phyloP scores from a whole-genome alignment of 2,113 vertebrate species.

The Pao palembangensis region DNA sequence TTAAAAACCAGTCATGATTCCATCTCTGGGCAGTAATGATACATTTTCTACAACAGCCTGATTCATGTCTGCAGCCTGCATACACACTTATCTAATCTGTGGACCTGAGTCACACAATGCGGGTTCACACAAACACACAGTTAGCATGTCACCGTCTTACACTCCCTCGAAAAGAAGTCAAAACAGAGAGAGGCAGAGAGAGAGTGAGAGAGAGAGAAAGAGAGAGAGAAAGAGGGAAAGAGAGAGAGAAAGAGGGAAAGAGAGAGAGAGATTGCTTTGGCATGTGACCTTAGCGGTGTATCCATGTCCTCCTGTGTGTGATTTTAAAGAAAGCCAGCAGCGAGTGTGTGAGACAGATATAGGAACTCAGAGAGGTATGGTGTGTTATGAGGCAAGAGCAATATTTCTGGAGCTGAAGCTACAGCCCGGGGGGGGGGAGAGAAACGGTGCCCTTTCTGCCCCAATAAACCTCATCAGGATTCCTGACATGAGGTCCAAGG shows the following conservation, averaged over 20 bases:
- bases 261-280: background rate
- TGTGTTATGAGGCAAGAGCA: constrained; percentile 49
- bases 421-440: constrained; percentile 59
- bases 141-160: constrained; percentile 42
- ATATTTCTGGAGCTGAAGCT: constrained; percentile 59
- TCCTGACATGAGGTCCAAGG: constrained; percentile 64
- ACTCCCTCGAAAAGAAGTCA: constrained; percentile 26
- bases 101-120: constrained; percentile 59
- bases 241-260: too few species aligned
- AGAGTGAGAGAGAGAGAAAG: too few species aligned
- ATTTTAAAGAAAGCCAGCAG: constrained; percentile 17
- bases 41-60: constrained; percentile 37
- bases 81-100: constrained; percentile 59
- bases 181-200: background rate
- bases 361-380: constrained; percentile 10
- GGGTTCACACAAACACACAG: constrained; percentile 32
- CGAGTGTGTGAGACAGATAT: constrained; percentile 18
- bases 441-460: constrained; percentile 74
- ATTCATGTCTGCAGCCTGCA: constrained; percentile 41
- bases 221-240: too few species aligned
- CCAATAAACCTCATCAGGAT: constrained; percentile 76
- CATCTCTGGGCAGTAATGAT: constrained; percentile 41
- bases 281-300: constrained; percentile 4
- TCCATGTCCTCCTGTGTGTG: constrained; percentile 5
- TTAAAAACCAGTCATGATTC: constrained; percentile 34